A percentile compares a stretch with the other conserved stretches of the same genome.
These are phyloP conservation scores for Macrosiphum euphorbiae DNA, from an alignment of 2,888 invertebrate genomes.

Conservation along the genomic window DNA sequence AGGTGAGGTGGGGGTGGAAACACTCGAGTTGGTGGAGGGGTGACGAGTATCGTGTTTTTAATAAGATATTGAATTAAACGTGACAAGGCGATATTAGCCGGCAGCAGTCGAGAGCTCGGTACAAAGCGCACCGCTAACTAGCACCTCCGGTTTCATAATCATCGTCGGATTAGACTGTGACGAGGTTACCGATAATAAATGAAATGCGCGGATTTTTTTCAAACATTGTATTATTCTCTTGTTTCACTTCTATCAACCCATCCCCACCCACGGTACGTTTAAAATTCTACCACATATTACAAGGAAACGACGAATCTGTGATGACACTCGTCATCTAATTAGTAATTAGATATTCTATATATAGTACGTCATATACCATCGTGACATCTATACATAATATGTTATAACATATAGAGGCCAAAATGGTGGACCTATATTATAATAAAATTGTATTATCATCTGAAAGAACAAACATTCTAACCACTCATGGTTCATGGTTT, in stretches of 20 bases:
- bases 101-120: conserved; percentile 53
- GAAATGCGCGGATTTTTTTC: conserved; percentile 42
- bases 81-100: conserved; percentile 64
- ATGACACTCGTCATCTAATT: not conserved
- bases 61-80: conserved; percentile 65
- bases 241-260: not conserved
- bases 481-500: not conserved
- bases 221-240: not conserved
- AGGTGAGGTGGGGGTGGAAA: not conserved
- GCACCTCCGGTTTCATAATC: conserved; percentile 64
- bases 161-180: conserved; percentile 64
- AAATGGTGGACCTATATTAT: not conserved
- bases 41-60: conserved; percentile 60
- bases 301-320: not conserved
- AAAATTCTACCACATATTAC: not conserved
- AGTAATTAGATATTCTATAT: not conserved
- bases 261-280: not conserved
- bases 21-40: not conserved
- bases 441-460: not conserved
- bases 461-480: not conserved
- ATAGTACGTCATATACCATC: not conserved
- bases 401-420: not conserved
- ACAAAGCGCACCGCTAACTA: conserved; percentile 64
- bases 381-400: not conserved
- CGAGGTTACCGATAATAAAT: conserved; percentile 61